Percentiles rank a stretch among this genome's conserved stretches.
Conservation (phyloP, 1,140 invertebrate genomes). For the Pararge aegeria region DNA sequence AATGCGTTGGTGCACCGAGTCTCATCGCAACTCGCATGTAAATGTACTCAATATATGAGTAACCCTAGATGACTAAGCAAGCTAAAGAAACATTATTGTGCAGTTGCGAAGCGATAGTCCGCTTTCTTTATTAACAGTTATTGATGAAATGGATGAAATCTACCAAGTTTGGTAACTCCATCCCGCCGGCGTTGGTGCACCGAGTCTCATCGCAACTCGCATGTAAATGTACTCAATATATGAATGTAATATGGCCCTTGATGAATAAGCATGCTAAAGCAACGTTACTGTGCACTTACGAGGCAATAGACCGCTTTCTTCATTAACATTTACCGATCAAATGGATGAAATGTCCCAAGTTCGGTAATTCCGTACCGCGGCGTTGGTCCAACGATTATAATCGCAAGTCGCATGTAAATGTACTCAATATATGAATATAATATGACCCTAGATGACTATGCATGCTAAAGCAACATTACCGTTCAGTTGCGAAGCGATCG, state of each 20-base stretch:
- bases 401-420: conserved; percentile 2
- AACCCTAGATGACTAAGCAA: conserved; percentile 4
- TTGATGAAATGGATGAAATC: conserved; percentile 26
- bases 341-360: conserved; percentile 22
- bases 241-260: too few relatives aligned
- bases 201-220: conserved; percentile 11
- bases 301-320: conserved; percentile 20
- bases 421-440: neutral
- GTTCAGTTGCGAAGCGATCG: conserved; percentile 15
- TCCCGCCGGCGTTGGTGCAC: conserved; percentile 3
- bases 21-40: conserved; percentile 9
- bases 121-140: conserved; percentile 27
- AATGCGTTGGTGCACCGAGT: conserved; percentile 4
- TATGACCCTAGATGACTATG: neutral
- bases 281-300: conserved; percentile 12
- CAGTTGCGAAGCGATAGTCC: conserved; percentile 15
- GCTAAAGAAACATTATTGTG: conserved; percentile 14
- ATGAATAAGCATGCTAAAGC: conserved; percentile 7
- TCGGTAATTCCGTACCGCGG: conserved; percentile 7
- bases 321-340: conserved; percentile 28
- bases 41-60: neutral
- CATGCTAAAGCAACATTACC: conserved; percentile 16
- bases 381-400: conserved; percentile 8
- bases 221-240: neutral
- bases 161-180: conserved; percentile 15